Percentiles rank a stretch among this genome's conserved stretches.
Evolutionary conservation across 2,888 invertebrate species (phyloP).

Genomic region (Poecilobothrus nobilitatus): DNA sequence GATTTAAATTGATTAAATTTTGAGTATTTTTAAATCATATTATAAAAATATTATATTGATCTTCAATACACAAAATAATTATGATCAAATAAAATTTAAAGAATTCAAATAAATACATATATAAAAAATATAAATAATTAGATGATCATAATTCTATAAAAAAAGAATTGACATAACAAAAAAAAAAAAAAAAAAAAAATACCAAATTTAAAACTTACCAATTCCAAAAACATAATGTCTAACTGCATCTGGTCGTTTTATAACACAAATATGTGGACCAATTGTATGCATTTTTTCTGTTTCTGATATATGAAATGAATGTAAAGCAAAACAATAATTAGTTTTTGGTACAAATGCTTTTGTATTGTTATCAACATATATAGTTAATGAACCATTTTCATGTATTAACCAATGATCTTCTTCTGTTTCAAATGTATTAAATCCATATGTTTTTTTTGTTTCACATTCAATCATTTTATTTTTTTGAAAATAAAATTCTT

Average conservation of each 20-base stretch:
- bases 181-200: too few species aligned
- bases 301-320: not conserved
- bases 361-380: too few species aligned
- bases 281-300: not conserved
- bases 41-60: too few species aligned
- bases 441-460: not conserved
- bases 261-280: not conserved
- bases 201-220: not conserved
- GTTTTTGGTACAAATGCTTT: not conserved
- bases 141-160: too few species aligned
- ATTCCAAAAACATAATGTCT: not conserved
- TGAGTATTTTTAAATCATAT: too few species aligned
- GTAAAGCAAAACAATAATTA: not conserved
- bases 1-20: too few species aligned
- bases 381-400: not conserved
- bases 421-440: not conserved
- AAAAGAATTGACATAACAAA: too few species aligned
- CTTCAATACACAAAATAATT: too few species aligned
- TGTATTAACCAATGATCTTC: not conserved
- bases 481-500: not conserved
- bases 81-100: too few species aligned
- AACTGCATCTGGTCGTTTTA: not conserved
- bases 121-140: too few species aligned
- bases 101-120: too few species aligned
- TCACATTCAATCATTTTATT: not conserved